phyloP scores from a whole-genome alignment of 2,113 vertebrate species.

The Urocynchramus pylzowi region DNA sequence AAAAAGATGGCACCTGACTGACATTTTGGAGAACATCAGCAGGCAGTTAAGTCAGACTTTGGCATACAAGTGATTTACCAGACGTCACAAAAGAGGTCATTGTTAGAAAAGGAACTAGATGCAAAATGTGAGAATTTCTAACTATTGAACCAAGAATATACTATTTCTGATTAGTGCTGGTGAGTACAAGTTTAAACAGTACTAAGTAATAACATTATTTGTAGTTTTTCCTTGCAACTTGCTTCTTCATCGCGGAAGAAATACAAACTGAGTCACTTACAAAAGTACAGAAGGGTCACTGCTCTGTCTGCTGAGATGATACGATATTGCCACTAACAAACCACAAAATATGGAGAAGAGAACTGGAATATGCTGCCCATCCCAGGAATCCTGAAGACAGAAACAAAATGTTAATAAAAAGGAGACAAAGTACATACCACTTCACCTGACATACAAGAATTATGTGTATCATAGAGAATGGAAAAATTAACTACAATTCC shows the following conservation, averaged over 20 bases:
- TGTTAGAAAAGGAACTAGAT: not conserved
- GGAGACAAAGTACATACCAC: not conserved
- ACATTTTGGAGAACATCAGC: not conserved
- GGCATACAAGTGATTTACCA: not conserved
- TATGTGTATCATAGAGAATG: not conserved
- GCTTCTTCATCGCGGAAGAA: not conserved
- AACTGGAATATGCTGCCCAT: constrained; percentile 96
- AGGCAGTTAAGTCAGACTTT: not conserved
- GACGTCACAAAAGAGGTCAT: not conserved
- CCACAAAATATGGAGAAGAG: constrained; percentile 97
- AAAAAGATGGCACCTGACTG: not conserved
- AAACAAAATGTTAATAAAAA: not conserved
- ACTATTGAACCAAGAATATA: not conserved
- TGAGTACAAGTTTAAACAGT: not conserved
- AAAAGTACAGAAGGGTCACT: constrained; percentile 94
- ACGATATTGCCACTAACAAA: constrained; percentile 92
- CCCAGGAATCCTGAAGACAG: constrained; percentile 89
- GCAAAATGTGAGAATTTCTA: not conserved
- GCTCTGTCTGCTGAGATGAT: constrained; percentile 97
- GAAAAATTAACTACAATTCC: not conserved
- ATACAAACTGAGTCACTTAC: constrained; percentile 74
- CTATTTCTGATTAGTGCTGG: not conserved
- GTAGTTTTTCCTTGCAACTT: not conserved
- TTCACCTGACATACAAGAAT: not conserved
- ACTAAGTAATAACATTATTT: not conserved